Conservation (phyloP, 2,888 invertebrate species). For the Leptura quadrifasciata region DNA sequence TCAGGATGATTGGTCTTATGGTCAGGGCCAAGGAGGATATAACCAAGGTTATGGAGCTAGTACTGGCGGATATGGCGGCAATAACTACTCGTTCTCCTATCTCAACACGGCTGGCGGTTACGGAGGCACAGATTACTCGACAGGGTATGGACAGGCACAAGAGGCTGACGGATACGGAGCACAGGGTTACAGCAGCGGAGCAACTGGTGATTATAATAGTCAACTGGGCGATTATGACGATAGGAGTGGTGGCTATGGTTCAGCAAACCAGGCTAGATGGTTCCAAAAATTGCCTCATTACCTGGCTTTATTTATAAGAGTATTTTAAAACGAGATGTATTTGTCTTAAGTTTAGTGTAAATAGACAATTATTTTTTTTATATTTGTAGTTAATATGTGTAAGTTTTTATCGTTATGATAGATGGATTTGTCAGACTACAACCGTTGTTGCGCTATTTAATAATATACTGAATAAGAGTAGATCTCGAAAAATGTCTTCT, state of each 20-base stretch:
- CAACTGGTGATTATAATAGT: constrained; percentile 55
- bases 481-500: constrained; percentile 34
- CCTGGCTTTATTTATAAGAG: constrained; percentile 46
- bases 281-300: constrained; percentile 59
- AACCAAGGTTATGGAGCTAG: constrained; percentile 46
- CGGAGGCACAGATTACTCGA: constrained; percentile 49
- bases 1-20: constrained; percentile 46
- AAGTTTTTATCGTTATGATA: constrained; percentile 36
- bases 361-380: constrained; percentile 33
- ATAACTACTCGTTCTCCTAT: constrained; percentile 51
- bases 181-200: constrained; percentile 55
- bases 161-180: constrained; percentile 50
- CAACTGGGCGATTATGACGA: constrained; percentile 58
- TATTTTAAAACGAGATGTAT: constrained; percentile 46
- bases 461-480: constrained; percentile 23
- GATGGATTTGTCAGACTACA: constrained; percentile 18
- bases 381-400: constrained; percentile 36
- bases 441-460: constrained; percentile 25
- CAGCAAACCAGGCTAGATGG: constrained; percentile 65
- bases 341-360: constrained; percentile 39
- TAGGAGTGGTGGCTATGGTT: constrained; percentile 63
- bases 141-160: constrained; percentile 47
- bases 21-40: constrained; percentile 45
- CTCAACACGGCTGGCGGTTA: constrained; percentile 42
- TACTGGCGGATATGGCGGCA: constrained; percentile 38